Evolutionary conservation across 1,140 invertebrate species (phyloP).

Genomic region (Lucilia sericata): DNA sequence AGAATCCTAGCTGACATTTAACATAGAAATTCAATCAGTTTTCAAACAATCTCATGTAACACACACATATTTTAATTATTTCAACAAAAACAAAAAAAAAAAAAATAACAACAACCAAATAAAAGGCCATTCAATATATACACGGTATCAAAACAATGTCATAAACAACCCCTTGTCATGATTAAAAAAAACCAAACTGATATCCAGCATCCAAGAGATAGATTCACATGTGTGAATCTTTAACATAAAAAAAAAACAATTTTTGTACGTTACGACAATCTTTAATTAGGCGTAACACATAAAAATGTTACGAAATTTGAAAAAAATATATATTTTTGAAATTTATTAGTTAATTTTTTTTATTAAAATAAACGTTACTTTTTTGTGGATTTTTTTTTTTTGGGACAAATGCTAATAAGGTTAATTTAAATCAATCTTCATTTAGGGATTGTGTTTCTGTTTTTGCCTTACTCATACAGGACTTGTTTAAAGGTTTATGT

Average conservation of each 20-base stretch:
- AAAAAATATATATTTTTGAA: background rate
- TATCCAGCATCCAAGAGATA: background rate
- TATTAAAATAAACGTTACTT: background rate
- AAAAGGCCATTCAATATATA: background rate
- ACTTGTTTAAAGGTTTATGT: background rate
- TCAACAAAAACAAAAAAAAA: background rate
- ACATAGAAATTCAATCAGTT: slow-evolving; percentile 32
- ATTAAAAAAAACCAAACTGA: background rate
- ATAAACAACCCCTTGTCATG: background rate
- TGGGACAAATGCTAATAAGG: slow-evolving; percentile 1
- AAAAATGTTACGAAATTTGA: background rate
- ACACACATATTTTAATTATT: background rate
- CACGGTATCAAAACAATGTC: background rate
- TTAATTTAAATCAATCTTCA: slow-evolving; percentile 29
- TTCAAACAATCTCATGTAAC: background rate
- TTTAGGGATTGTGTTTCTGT: background rate
- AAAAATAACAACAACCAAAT: no score
- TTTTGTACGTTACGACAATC: background rate
- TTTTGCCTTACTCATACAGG: background rate
- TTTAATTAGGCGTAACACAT: slow-evolving; percentile 1
- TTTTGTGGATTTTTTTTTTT: background rate
- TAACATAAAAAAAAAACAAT: background rate
- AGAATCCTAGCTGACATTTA: slow-evolving; percentile 2
- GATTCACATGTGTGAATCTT: background rate
- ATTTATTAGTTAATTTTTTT: background rate